phyloP scores from a whole-genome alignment of 64 coral and sea anemone species.

The Exaiptasia diaphana region DNA sequence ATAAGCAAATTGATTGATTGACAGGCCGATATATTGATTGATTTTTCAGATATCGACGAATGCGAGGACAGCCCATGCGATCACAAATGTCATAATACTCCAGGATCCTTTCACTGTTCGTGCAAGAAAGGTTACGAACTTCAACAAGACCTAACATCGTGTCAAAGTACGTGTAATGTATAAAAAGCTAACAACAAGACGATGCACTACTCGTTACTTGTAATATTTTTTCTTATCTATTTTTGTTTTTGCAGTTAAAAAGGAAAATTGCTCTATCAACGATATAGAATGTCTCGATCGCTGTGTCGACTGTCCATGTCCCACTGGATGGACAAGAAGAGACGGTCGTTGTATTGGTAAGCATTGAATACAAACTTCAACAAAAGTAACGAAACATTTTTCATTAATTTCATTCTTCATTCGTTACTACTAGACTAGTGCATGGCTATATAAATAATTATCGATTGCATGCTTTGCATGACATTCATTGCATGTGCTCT shows the following conservation, averaged over 20 bases:
- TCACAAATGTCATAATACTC: slow-evolving; percentile 74
- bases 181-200: background rate
- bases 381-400: no score
- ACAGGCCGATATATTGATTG: no score
- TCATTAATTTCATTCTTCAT: no score
- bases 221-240: background rate
- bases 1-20: no score
- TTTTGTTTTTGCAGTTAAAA: slow-evolving; percentile 22
- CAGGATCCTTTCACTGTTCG: slow-evolving; percentile 74
- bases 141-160: slow-evolving; percentile 55
- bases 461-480: background rate
- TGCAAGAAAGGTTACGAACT: slow-evolving; percentile 65
- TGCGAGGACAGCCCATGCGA: slow-evolving; percentile 59
- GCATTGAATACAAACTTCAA: no score
- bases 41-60: slow-evolving; percentile 71
- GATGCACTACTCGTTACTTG: background rate
- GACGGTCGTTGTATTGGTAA: slow-evolving; percentile 51
- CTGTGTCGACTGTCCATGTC: slow-evolving; percentile 47
- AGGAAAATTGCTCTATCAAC: slow-evolving; percentile 40
- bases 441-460: no score
- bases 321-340: slow-evolving; percentile 20
- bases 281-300: slow-evolving; percentile 58
- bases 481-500: background rate
- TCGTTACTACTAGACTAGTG: no score
- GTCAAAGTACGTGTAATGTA: slow-evolving; percentile 39